phyloP scores from a whole-genome alignment of 2,113 vertebrate genomes.

The Crotalus helleri region DNA sequence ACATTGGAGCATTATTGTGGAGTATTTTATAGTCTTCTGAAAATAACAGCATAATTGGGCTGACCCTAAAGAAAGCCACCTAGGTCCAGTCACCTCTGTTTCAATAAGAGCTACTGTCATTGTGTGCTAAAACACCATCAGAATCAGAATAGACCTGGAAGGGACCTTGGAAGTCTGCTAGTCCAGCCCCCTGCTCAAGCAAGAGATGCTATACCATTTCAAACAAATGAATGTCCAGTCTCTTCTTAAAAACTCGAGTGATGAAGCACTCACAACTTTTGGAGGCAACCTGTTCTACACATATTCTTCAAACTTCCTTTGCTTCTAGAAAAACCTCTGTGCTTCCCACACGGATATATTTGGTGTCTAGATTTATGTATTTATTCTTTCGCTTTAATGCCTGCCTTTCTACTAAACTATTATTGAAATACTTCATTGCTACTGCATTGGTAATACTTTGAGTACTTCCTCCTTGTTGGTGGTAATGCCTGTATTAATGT shows the following conservation, averaged over 20 bases:
- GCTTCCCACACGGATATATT: not conserved
- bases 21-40: not conserved
- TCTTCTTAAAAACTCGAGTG: no score
- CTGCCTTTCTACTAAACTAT: not conserved
- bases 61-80: not conserved
- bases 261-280: no score
- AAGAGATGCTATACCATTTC: no score
- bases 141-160: no score
- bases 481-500: not conserved
- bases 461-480: not conserved
- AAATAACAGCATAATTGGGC: not conserved
- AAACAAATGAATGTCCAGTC: no score
- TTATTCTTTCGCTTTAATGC: not conserved
- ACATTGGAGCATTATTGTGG: not conserved
- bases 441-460: not conserved
- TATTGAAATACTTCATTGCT: not conserved
- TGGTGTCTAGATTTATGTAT: not conserved
- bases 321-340: not conserved
- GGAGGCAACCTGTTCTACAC: no score
- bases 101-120: not conserved
- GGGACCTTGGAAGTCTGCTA: no score
- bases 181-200: no score
- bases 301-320: not conserved
- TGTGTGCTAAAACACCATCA: not conserved
- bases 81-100: not conserved